phyloP scores from a whole-genome alignment of 2,888 invertebrate genomes.

The Teinopalpus imperialis region DNA sequence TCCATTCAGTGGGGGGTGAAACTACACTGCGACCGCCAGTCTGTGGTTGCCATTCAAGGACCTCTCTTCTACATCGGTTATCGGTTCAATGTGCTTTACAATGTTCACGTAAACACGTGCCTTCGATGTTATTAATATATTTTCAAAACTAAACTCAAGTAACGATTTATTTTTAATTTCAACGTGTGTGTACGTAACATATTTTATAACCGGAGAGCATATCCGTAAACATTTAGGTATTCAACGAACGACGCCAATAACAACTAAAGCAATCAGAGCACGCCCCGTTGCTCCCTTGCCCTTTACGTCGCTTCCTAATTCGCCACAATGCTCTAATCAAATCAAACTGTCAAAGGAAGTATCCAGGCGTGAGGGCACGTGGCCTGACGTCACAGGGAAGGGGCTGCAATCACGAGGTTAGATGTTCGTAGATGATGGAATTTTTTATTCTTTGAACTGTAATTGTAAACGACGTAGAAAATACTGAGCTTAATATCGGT shows the following conservation, averaged over 20 bases:
- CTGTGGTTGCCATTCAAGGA: no score
- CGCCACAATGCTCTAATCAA: conserved; percentile 28
- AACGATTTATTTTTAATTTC: no score
- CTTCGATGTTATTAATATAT: no score
- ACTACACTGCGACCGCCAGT: no score
- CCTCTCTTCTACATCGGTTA: no score
- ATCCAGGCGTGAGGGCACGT: conserved; percentile 25
- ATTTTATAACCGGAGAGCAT: no score
- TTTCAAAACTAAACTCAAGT: no score
- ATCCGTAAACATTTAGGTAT: conserved; percentile 7
- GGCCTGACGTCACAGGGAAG: conserved; percentile 19
- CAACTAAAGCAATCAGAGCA: conserved; percentile 17
- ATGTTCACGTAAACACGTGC: no score
- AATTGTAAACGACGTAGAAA: neutral
- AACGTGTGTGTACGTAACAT: no score
- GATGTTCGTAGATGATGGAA: neutral
- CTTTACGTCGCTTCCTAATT: conserved; percentile 17
- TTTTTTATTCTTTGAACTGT: neutral
- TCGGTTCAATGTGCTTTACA: no score
- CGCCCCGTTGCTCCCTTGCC: conserved; percentile 15
- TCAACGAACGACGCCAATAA: conserved; percentile 10
- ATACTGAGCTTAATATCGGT: no score
- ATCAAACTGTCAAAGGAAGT: conserved; percentile 27
- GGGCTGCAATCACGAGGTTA: neutral
- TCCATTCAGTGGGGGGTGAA: no score